Evolutionary conservation across 2,797 vertebrate species (phyloP), one percentile per base, ranked within the genome.

Genomic region (Etheostoma nigrum): DNA sequence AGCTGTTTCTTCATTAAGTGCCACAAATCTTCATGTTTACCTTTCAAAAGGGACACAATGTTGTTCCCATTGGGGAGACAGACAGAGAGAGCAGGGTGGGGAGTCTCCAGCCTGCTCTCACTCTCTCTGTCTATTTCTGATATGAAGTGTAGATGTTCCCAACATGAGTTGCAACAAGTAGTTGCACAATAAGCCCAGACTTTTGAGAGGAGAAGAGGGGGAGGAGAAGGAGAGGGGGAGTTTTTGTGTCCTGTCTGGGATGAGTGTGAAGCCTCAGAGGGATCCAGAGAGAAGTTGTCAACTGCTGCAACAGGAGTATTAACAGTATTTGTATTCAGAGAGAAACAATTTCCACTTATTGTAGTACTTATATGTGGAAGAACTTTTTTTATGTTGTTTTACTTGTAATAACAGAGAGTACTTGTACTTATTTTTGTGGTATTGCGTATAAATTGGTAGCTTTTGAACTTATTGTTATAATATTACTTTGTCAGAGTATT

Each of bases 201-300:
- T 13, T 59, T 25, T 52, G 19, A 23, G 21, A 72, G 54, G 53
- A 55, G 62, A 61, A 23, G 40, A 49, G 45, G 33, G 33, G 27
- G 25, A 40, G 33, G 18, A 67, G 45, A 25, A 65, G 45, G 45
- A 67, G 62, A 86, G 88, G 88, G 40, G 85, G 87, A 87, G 87
- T 83, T 53, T 0, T 62, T 53, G 12, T 21, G 19, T 67, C 44
- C 66, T 40, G 44, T 44, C 44, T 16, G 23, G 19, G 54, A 81
- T 88, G 87, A 86, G 27, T 62, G 54, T 47, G 49, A 73, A 48
- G 40, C 36, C 8, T 18, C 61, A 61, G 6, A 19, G 15, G 59
- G 40, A 36, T 40, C 25, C 53, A 65, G 12, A 55, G 21, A 58
- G 72, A 74, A 12, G 25, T 57, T 53, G 33, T 36, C 30, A 59